Base-by-base conservation (phyloP, 2,888 invertebrate genomes). In the Priapulus caudatus region DNA sequence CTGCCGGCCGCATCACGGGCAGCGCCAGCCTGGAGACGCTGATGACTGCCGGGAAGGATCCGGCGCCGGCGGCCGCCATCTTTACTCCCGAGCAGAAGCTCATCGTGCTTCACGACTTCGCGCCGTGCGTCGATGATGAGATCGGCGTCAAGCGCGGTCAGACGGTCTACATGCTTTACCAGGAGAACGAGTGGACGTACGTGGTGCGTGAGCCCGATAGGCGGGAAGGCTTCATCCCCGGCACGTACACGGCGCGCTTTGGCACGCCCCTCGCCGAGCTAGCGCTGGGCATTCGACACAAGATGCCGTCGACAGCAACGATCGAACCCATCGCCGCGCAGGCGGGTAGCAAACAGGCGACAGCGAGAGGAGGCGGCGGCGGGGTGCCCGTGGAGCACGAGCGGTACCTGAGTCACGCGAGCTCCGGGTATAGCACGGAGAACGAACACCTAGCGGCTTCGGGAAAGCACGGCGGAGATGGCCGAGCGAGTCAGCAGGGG, bases 171-270 rank as follows among this genome's bases (percentile, higher is more conserved):
- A 84, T 92, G 56, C 74, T 93, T 56, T 93, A 93, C 71, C 79
- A 90, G 60, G 93, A 93, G 71, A 91, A 92, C 67, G 92, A 93
- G 72, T 93, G 93, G 93, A 90, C 91, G 4, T 93, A 93, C 73
- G 91, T 93, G 1, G 88, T 92, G 66, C 84, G 87, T 2, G 88
- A 88, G 15, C 33, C 33, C 63, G 85, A 87, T 18, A 77, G 88
- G 24, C 81, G 86, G 66, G 91, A 93, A 71, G 93, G 93, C 0
- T 93, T 92, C 66, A 90, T 93, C 62, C 93, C 93, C 1, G 86
- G 88, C 68, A 88, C 89, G 0, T 92, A 91, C 69, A 90, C 90
- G 67, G 86, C 89, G 0, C 88, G 89, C 0, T 88, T 79, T 64
- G 84, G 78, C 63, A 86, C 81, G 69, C 82, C 80, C 71, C 69